These are phyloP conservation scores for Cosmia trapezina DNA, from an alignment of 2,888 invertebrate genomes.

Conservation along the genomic window DNA sequence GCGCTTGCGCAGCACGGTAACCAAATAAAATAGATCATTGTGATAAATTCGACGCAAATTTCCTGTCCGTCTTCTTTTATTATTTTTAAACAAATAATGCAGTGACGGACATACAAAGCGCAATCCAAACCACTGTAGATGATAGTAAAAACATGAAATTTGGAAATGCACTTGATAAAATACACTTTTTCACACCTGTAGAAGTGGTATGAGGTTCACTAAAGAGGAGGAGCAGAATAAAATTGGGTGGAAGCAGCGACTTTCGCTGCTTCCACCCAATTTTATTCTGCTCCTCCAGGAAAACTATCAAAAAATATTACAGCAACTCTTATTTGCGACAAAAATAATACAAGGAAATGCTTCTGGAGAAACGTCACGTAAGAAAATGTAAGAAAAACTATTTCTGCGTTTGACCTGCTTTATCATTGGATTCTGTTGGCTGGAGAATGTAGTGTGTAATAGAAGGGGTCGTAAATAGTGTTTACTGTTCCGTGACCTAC, in stretches of 20 bases:
- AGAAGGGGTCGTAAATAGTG: conserved; percentile 50
- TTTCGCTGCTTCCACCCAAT: no score
- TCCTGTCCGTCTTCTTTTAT: not conserved
- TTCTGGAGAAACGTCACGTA: conserved; percentile 17
- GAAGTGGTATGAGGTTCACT: not conserved
- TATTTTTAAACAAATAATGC: conserved; percentile 2
- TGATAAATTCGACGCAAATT: conserved; percentile 38
- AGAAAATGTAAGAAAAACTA: conserved; percentile 58
- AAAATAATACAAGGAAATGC: conserved; percentile 50
- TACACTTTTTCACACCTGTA: not conserved
- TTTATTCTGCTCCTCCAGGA: no score
- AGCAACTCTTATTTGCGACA: not conserved
- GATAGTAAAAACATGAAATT: not conserved
- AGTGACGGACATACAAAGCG: not conserved
- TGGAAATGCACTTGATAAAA: not conserved
- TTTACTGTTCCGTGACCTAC: conserved; percentile 51
- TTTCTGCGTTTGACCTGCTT: conserved; percentile 62
- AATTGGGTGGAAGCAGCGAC: not conserved
- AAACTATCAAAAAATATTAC: not conserved
- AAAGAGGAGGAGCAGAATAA: not conserved
- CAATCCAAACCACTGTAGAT: not conserved
- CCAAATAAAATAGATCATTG: conserved; percentile 49
- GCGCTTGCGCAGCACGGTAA: conserved; percentile 32
- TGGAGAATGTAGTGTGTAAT: conserved; percentile 56
- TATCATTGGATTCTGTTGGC: conserved; percentile 28